Evolutionary conservation across 2,797 vertebrate genomes (phyloP), one percentile per base, ranked within the genome.

Genomic region (Silurus lanzhouensis): DNA sequence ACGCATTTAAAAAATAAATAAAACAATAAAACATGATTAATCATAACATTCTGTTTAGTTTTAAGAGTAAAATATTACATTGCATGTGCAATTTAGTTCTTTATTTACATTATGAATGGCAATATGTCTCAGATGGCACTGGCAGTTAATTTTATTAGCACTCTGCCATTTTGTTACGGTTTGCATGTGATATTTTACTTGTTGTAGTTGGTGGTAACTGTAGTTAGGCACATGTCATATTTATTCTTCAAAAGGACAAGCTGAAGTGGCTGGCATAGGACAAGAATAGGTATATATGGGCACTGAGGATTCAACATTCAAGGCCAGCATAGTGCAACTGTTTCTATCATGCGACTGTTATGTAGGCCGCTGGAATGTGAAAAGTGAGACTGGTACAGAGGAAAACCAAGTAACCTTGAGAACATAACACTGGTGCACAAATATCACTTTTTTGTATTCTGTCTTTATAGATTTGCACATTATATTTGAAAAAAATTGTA

Each of bases 251-350:
- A 83, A 85, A 85, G 85, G 91, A 91, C 89, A 81, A 92, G 68
- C 89, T 88, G 2, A 86, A 90, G 89, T 92, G 95, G 94, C 94
- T 95, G 94, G 90, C 91, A 90, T 90, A 90, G 88, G 91, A 78
- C 86, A 55, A 75, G 87, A 87, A 87, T 89, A 83, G 48, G 48
- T 61, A 80, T 95, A 95, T 95, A 92, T 95, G 95, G 93, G 91
- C 91, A 88, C 90, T 91, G 92, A 92, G 84, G 88, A 92, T 94
- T 94, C 94, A 94, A 93, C 93, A 91, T 91, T 88, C 91, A 71
- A 44, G 66, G 83, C 71, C 48, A 48, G 78, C 80, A 81, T 84
- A 86, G 78, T 78, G 82, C 88, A 87, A 75, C 89, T 88, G 63
- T 57, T 63, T 89, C 86, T 82, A 25, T 92, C 93, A 91, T 68